These are phyloP conservation scores for Phragmatobia fuliginosa DNA, from an alignment of 2,888 invertebrate genomes.

Conservation along the genomic window DNA sequence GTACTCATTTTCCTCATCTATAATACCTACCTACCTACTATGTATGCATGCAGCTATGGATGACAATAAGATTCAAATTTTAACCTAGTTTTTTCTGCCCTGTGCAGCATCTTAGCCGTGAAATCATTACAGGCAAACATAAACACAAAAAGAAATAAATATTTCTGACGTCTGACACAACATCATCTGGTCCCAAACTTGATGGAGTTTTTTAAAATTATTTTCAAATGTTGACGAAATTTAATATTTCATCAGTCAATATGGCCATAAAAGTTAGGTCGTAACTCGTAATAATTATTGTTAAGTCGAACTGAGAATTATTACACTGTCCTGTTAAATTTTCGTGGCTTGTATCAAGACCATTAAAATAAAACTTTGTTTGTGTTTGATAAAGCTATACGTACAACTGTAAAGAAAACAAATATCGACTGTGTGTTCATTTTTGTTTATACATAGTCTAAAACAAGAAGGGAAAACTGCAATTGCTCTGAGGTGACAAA, in stretches of 20 bases:
- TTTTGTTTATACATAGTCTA: constrained; percentile 1
- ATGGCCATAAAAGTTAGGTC: neutral
- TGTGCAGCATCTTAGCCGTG: too few relatives aligned
- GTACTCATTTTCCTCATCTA: constrained; percentile 22
- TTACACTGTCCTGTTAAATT: neutral
- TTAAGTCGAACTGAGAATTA: neutral
- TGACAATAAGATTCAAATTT: neutral
- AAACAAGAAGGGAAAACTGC: too few relatives aligned
- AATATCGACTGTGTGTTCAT: neutral
- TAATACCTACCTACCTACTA: constrained; percentile 20
- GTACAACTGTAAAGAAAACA: neutral
- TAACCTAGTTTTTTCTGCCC: too few relatives aligned
- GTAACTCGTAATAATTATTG: neutral
- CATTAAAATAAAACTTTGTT: neutral
- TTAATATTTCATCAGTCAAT: neutral
- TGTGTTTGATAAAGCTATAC: neutral
- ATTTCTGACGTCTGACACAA: too few relatives aligned
- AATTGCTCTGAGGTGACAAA: too few relatives aligned
- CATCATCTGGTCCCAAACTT: too few relatives aligned
- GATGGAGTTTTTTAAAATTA: neutral
- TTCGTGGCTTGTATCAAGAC: too few relatives aligned
- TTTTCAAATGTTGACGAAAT: neutral
- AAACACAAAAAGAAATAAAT: too few relatives aligned
- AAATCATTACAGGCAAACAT: too few relatives aligned
- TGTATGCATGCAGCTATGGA: constrained; percentile 10